Percentiles rank a stretch among this genome's conserved stretches.
Conservation (phyloP, 2,888 invertebrate species). For the Carcina quercana region DNA sequence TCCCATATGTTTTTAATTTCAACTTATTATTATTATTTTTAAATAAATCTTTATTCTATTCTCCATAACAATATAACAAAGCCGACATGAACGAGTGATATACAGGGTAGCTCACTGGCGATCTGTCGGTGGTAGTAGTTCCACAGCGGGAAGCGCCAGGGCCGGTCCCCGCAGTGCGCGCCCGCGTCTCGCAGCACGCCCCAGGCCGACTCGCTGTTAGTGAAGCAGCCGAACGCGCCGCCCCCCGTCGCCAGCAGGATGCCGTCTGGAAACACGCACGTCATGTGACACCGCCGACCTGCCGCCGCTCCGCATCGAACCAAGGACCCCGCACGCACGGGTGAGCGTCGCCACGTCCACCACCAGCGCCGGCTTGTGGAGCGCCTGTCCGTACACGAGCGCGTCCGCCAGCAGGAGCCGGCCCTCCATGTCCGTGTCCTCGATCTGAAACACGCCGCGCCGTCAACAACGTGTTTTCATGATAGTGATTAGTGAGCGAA, state of each 20-base stretch:
- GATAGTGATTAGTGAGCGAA: too few species aligned
- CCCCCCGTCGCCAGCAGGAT: constrained; percentile 78
- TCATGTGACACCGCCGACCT: neutral
- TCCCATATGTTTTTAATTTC: too few species aligned
- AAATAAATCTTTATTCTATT: too few species aligned
- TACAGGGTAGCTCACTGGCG: constrained; percentile 46
- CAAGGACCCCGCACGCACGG: constrained; percentile 43
- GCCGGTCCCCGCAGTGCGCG: constrained; percentile 80
- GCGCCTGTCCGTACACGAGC: constrained; percentile 80
- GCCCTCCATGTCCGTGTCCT: constrained; percentile 88
- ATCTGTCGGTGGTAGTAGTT: constrained; percentile 77
- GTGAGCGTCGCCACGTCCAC: constrained; percentile 83
- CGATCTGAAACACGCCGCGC: constrained; percentile 53
- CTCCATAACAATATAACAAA: too few species aligned
- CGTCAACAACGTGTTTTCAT: too few species aligned
- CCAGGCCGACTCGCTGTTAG: constrained; percentile 78
- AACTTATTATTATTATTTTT: too few species aligned
- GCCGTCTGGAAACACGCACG: constrained; percentile 54
- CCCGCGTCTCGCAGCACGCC: constrained; percentile 77
- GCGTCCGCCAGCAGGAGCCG: constrained; percentile 88
- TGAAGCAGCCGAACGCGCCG: constrained; percentile 82
- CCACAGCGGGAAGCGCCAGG: constrained; percentile 89
- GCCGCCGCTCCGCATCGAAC: neutral
- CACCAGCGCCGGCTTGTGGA: constrained; percentile 74
- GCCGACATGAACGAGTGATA: too few species aligned